phyloP scores from a whole-genome alignment of 1,140 invertebrate species.

The Plutomurus gul region DNA sequence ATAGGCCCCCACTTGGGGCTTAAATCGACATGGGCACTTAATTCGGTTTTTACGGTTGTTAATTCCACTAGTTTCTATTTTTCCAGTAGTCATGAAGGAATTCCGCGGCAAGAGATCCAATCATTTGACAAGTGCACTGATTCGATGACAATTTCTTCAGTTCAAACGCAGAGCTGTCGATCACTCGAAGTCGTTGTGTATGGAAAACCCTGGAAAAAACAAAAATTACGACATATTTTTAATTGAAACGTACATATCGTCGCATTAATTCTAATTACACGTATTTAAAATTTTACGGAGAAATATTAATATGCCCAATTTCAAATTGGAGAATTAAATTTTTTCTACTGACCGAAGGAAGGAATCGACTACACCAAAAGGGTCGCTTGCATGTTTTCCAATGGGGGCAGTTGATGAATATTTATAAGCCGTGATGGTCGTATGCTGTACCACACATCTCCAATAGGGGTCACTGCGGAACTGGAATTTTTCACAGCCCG shows the following conservation, averaged over 20 bases:
- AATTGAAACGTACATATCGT: too few species aligned
- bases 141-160: conserved; percentile 31
- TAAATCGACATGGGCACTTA: too few species aligned
- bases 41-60: too few species aligned
- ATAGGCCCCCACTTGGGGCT: too few species aligned
- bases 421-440: conserved; percentile 16
- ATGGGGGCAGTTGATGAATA: conserved; percentile 27
- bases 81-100: conserved; percentile 21
- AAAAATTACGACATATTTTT: too few species aligned
- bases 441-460: conserved; percentile 64
- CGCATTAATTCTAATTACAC: too few species aligned
- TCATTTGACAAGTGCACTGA: conserved; percentile 36
- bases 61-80: too few species aligned
- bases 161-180: conserved; percentile 41
- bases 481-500: conserved; percentile 74
- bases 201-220: conserved; percentile 34
- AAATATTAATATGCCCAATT: too few species aligned
- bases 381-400: not conserved
- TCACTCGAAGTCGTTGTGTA: conserved; percentile 23
- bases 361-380: not conserved
- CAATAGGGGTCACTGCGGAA: conserved; percentile 79
- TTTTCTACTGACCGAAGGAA: not conserved
- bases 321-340: too few species aligned
- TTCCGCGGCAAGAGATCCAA: conserved; percentile 35
- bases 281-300: too few species aligned